Evolutionary conservation across 2,113 vertebrate species (phyloP), one percentile per base, ranked within the genome.

Genomic region (Chiloscyllium plagiosum): DNA sequence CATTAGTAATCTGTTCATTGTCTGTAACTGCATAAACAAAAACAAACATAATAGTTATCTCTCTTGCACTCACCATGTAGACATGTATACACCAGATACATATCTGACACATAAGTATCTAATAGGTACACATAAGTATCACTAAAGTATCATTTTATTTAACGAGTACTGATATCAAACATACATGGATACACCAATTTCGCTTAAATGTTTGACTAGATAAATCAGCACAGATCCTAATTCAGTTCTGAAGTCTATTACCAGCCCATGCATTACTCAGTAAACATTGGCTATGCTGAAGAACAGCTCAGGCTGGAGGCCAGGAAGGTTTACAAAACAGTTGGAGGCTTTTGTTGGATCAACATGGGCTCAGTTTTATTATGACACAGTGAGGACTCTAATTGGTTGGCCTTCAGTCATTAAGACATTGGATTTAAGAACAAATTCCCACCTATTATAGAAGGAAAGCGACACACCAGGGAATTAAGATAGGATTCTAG

Each of bases 251-350:
- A n/a, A 80, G 2, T 80, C 78, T 80, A 42, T 80, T 80, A 80
- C n/a, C 17, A 83, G 80, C 37, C 37, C 15, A 20, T 50, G 24
- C 52, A 12, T 29, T 72, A 29, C 42, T 33, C 87, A 90, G 33
- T 90, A 95, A 50, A 29, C 15, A 17, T 52, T 95, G 24, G 47
- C 68, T 33, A 7, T 69, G 0, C 37, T 94, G n/a, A 26, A 69
- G 65, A 24, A 42, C 66, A 66, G 92, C 65, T 17, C n/a, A 94
- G 37, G n/a, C 65, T n/a, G 10, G 66, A 94, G 65, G 92, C 65
- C 92, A 94, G 66, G 26, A n/a, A 65, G 68, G 42, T 72, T 95
- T 95, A 50, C 29, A 26, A 95, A 70, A 52, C 42, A 95, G 94
- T 72, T 70, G 94, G 37, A 50, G 68, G 42, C 37, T 50, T 95